Evolutionary conservation across 1,140 invertebrate genomes (phyloP), one percentile per base, ranked within the genome.

Genomic region (Apolygus lucorum): DNA sequence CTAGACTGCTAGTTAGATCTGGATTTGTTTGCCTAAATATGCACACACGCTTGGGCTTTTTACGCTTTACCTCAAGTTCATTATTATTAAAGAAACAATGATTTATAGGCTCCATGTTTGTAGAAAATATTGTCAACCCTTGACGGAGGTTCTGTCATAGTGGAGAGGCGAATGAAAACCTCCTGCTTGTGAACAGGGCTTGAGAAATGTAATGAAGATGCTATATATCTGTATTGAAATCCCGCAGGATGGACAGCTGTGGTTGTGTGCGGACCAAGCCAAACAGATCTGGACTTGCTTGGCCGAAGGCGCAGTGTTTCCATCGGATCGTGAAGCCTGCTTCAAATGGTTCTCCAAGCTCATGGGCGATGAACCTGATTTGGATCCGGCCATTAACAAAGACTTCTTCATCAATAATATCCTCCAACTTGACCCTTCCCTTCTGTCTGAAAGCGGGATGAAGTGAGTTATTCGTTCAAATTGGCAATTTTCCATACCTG

Each of bases 321-420:
- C 88, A 1, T 88, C 88, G 1, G 96, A 99, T 80, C 84, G 95
- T 52, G 96, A 99, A 79, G 91, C 94, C 1, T 98, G 96, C 81
- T 99, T 98, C 81, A 93, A 95, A 76, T 98, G 96, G 96, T 98
- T 98, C 81, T 94, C 94, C n/a, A 95, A 98, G 82, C 81, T 98
- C 65, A 98, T 98, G 95, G 93, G 93, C 2, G 95, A 98, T 74
- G 95, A 98, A 77, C 95, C 95, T 2, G 95, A 98, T 81, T 81
- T 98, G 62, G 95, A 98, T 81, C 95, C 95, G 17, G 92, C 95
- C 74, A 96, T 98, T 70, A 97, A 95, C 76, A 88, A 92, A 78
- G 91, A 95, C 77, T 99, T 99, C 83, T 98, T 99, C 83, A 91
- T 95, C 81, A 90, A 92, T 74, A 96, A 98, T 77, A 92, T 98